A percentile compares a stretch with the other conserved stretches of the same genome.
These are phyloP conservation scores for Pycnomerus fuliginosus DNA, from an alignment of 2,888 invertebrate species.

Conservation along the genomic window DNA sequence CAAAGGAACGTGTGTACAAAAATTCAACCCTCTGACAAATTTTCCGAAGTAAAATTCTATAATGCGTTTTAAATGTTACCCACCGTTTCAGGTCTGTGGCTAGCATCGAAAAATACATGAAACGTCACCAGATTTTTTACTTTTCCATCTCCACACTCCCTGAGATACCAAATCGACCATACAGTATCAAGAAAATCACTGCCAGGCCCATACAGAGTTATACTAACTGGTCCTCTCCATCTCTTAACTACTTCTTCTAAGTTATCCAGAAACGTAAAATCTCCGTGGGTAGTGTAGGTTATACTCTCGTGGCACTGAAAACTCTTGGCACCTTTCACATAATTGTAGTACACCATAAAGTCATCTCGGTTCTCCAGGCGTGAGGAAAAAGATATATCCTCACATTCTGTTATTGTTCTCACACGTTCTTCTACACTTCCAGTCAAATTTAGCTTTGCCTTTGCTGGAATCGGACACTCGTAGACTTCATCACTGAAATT, in stretches of 20 bases:
- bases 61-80: not conserved
- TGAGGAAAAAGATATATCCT: too few species aligned
- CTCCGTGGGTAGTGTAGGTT: too few species aligned
- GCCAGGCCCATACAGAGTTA: conserved; percentile 82
- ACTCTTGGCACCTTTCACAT: not conserved
- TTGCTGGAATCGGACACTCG: too few species aligned
- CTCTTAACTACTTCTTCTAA: conserved; percentile 74
- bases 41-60: too few species aligned
- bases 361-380: too few species aligned
- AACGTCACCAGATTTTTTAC: conserved; percentile 68
- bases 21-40: too few species aligned
- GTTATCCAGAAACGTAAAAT: conserved; percentile 85
- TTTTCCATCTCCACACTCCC: conserved; percentile 68
- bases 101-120: conserved; percentile 79
- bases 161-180: conserved; percentile 73
- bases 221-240: conserved; percentile 82
- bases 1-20: too few species aligned
- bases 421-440: too few species aligned
- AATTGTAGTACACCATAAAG: conserved; percentile 3
- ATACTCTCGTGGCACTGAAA: conserved; percentile 72
- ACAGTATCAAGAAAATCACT: conserved; percentile 72
- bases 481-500: too few species aligned
- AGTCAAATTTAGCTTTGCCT: too few species aligned
- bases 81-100: conserved; percentile 66
- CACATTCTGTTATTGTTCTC: too few species aligned